Conservation (phyloP, 2,113 vertebrate species). For the Phrynocephalus versicolor region DNA sequence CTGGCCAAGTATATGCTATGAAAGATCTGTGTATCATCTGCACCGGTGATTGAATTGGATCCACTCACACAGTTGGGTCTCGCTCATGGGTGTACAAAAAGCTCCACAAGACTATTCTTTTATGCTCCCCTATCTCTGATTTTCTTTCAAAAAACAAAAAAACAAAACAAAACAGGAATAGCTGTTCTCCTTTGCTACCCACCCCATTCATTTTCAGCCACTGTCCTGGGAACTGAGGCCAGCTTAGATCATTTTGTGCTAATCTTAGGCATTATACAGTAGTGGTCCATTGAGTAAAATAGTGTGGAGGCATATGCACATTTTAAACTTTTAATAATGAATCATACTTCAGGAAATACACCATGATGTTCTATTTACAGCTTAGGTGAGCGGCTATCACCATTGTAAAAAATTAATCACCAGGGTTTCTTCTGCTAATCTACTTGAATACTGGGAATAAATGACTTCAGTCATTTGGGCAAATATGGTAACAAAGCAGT, state of each 20-base stretch:
- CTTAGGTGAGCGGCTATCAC: slow-evolving; percentile 44
- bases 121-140: too few species aligned
- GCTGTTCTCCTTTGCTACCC: background rate
- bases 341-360: slow-evolving; percentile 37
- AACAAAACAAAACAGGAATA: too few species aligned
- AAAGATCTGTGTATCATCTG: background rate
- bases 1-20: background rate
- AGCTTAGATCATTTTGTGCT: background rate
- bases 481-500: slow-evolving; percentile 58
- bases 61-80: background rate
- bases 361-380: slow-evolving; percentile 54
- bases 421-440: slow-evolving; percentile 59
- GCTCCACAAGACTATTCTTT: too few species aligned
- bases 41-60: background rate
- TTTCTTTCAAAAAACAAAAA: too few species aligned
- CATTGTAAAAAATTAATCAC: slow-evolving; percentile 59
- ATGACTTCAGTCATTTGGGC: slow-evolving; percentile 52
- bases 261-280: background rate
- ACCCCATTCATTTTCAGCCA: background rate
- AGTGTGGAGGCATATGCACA: background rate
- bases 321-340: slow-evolving; percentile 46
- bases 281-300: background rate
- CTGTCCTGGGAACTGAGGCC: background rate
- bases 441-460: slow-evolving; percentile 57
- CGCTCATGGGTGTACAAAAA: background rate